These are phyloP conservation scores for Procambarus virginalis DNA, from an alignment of 1,140 invertebrate genomes.

Conservation along the genomic window DNA sequence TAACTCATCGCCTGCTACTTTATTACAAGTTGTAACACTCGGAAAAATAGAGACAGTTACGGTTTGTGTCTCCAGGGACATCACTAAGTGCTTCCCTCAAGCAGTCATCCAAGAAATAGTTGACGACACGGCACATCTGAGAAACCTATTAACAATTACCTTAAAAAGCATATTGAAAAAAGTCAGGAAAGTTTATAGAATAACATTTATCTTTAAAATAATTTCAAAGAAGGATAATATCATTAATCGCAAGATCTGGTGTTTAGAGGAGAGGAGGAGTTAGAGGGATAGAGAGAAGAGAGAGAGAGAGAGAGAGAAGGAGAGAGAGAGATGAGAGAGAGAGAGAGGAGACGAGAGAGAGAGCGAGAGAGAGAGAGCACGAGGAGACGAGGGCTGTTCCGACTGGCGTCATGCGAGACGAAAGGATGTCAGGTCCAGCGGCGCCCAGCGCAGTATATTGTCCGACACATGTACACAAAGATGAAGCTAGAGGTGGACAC, in stretches of 20 bases:
- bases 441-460: neutral
- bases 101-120: no score
- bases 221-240: neutral
- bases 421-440: no score
- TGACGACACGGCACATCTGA: no score
- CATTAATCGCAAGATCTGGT: neutral
- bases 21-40: no score
- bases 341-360: neutral
- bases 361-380: neutral
- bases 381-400: neutral
- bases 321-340: no score
- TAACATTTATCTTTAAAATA: neutral
- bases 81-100: no score
- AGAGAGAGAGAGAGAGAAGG: no score
- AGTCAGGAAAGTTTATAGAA: neutral
- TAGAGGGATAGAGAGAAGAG: no score
- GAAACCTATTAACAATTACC: no score
- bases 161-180: neutral
- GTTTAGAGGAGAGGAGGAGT: neutral
- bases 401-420: neutral
- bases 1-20: no score
- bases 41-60: no score
- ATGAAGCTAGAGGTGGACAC: neutral
- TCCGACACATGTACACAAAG: constrained; percentile 8
- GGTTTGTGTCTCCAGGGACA: no score